Evolutionary conservation across 1,140 invertebrate species (phyloP).

Genomic region (fruit fly (Drosophila melanogaster)): Release_6_plus_ISO1_MT NT_033777.3:24788501-24789000

Average conservation of each 20-base stretch:
- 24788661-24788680: conserved; percentile 53
- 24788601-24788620: conserved; percentile 77
- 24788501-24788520: conserved; percentile 47
- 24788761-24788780: conserved; percentile 56
- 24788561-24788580: conserved; percentile 77
- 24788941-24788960: conserved; percentile 87
- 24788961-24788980: conserved; percentile 92
- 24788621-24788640: conserved; percentile 78
- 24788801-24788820: conserved; percentile 68
- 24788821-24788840: conserved; percentile 55
- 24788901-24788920: conserved; percentile 67
- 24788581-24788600: conserved; percentile 75
- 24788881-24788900: conserved; percentile 62
- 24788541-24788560: conserved; percentile 78
- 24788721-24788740: conserved; percentile 58
- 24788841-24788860: conserved; percentile 33
- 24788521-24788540: conserved; percentile 24
- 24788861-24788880: conserved; percentile 75
- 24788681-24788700: conserved; percentile 66
- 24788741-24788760: conserved; percentile 51
- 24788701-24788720: conserved; percentile 66
- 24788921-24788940: conserved; percentile 77
- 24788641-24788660: conserved; percentile 28
- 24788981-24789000: conserved; percentile 93
- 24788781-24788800: conserved; percentile 43